Evolutionary conservation across 2,888 invertebrate species (phyloP), one percentile per base, ranked within the genome.

Genomic region (Vandiemenella viatica): DNA sequence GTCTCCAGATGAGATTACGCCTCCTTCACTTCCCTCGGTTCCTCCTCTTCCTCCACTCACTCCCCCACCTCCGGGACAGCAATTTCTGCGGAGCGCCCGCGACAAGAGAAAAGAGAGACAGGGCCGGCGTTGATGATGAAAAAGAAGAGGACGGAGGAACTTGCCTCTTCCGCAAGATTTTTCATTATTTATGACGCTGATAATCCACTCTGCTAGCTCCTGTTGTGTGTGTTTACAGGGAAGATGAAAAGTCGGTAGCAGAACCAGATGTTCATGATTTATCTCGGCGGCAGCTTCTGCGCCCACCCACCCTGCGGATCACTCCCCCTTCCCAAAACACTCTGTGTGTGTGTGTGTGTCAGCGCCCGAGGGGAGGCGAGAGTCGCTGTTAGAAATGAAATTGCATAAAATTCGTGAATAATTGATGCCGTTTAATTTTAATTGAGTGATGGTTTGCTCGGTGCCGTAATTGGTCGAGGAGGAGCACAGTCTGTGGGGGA

Each of bases 381-480:
- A 7, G 15, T 17, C 51, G 50, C 54, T 55, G 55, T 55, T 49
- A 44, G n/a, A 50, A 50, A 55, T 55, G 50, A 54, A 55, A 55
- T 54, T 52, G 51, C 54, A 51, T 53, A 53, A 50, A 52, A 54
- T 50, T 47, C n/a, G 53, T 56, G 53, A 56, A 56, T 54, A 54
- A 54, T 53, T 54, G 48, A 56, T 52, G 53, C 43, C 52, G 52
- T 56, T 56, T 56, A 56, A 53, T 54, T 55, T 56, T 56, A 56
- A 56, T 56, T 56, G 55, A 55, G 50, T 50, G 54, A 56, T 55
- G 55, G 54, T 55, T 56, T 54, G 49, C 51, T 43, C 43, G 17
- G 45, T n/a, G 13, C 32, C n/a, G 32, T 32, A 32, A 32, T 32
- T 32, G 32, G 32, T 10, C 32, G 32, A 32, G 32, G 32, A 13